phyloP scores from a whole-genome alignment of 2,113 vertebrate genomes.

The Apaloderma vittatum region DNA sequence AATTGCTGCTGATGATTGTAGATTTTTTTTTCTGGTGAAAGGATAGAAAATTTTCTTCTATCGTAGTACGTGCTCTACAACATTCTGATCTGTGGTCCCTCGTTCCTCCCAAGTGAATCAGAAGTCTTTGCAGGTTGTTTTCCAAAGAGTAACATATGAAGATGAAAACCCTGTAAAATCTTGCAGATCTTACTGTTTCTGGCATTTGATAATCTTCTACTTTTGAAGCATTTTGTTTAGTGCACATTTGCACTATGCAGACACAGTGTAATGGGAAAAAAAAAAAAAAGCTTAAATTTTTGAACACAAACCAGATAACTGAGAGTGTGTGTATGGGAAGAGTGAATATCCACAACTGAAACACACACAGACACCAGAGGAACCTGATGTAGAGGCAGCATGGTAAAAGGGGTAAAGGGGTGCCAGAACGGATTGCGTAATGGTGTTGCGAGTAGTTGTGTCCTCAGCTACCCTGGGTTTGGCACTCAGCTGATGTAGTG shows the following conservation, averaged over 20 bases:
- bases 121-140: background rate
- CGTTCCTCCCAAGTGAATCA: background rate
- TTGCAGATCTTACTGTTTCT: background rate
- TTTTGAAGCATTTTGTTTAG: background rate
- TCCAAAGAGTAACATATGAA: background rate
- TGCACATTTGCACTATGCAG: background rate
- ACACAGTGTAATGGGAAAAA: background rate
- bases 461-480: background rate
- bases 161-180: background rate
- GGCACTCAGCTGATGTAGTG: accelerated
- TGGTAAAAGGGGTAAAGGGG: background rate
- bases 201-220: background rate
- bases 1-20: background rate
- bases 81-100: background rate
- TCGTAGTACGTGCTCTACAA: background rate
- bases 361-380: background rate
- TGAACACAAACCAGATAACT: background rate
- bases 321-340: too few relatives aligned
- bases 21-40: background rate
- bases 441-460: background rate
- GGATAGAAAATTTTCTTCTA: background rate
- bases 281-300: background rate
- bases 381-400: background rate
- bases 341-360: background rate
- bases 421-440: background rate